Evolutionary conservation across 2,888 invertebrate species (phyloP), one percentile per base, ranked within the genome.

Genomic region (Cheiracanthium punctorium): DNA sequence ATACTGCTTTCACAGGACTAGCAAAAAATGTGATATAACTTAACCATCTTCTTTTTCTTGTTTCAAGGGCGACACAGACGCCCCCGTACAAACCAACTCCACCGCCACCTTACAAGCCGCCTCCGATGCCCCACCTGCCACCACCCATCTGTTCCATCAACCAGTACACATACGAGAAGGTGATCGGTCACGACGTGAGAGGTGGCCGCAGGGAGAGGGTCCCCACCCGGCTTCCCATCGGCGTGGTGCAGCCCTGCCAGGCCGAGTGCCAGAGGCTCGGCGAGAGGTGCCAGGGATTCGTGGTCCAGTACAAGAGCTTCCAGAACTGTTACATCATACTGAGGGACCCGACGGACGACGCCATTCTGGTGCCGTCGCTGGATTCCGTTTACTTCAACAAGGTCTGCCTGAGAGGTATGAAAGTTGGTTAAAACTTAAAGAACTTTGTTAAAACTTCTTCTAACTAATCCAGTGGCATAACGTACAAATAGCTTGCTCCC

Each of bases 321-420:
- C 92, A 92, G 88, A 89, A 91, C 52, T 92, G 92, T 87, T 92
- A 90, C 88, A 90, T 91, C 30, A 91, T 92, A 10, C 91, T 92
- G 0, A 91, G 91, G 69, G 90, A 91, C 28, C 91, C 92, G 43
- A 89, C 90, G n/a, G 91, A 92, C 69, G 89, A 90, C 28, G 89
- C 90, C 1, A 89, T 90, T 24, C 71, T 90, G 10, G 82, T 82
- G 24, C 87, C 89, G 7, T 80, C 85, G 0, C 32, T 88, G 1
- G 87, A 88, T 29, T 80, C 88, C 0, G 81, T 89, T 0, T 90
- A 89, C 43, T 89, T 89, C 74, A 89, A 90, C 52, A 90, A 90
- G 77, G 88, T 90, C n/a, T 90, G 90, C 71, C 70, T 90, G 17
- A 88, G 86, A 89, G 89, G 90, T 89, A 76, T 75, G 69, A 29